phyloP scores from a whole-genome alignment of 2,797 vertebrate species.

The Syndactyla subalaris region DNA sequence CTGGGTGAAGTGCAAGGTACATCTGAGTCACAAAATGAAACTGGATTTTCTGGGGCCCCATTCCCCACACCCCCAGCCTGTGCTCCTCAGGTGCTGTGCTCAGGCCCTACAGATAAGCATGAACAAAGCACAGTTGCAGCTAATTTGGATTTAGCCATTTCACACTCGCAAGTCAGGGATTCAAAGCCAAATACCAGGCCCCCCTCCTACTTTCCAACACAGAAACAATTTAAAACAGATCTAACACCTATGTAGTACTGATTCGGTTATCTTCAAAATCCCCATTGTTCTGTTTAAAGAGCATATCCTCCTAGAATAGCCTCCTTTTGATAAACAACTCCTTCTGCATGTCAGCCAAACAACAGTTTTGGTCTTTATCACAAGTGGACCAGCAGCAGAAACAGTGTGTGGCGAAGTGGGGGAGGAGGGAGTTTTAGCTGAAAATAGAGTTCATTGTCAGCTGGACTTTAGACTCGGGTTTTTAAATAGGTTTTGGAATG shows the following conservation, averaged over 20 bases:
- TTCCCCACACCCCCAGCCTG: not conserved
- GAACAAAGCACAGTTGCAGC: constrained; percentile 44
- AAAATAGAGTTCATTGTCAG: constrained; percentile 68
- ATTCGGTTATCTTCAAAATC: constrained; percentile 67
- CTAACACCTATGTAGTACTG: constrained; percentile 63
- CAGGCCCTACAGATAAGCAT: not conserved
- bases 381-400: constrained; percentile 65
- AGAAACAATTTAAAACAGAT: constrained; percentile 62
- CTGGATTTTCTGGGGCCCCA: not conserved
- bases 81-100: not conserved
- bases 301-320: constrained; percentile 70
- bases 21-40: not conserved
- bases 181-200: constrained; percentile 40
- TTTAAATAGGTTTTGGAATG: constrained; percentile 66
- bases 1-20: not conserved
- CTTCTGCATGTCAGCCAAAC: constrained; percentile 63
- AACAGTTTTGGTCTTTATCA: constrained; percentile 65
- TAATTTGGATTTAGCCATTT: constrained; percentile 63
- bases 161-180: constrained; percentile 40
- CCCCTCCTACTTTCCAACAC: constrained; percentile 45
- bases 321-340: constrained; percentile 68
- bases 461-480: constrained; percentile 34
- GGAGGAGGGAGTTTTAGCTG: constrained; percentile 47
- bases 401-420: not conserved
- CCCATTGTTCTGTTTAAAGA: constrained; percentile 71